These are phyloP conservation scores for Melopsittacus undulatus DNA, from an alignment of 2,797 vertebrate species.

Conservation along the genomic window DNA sequence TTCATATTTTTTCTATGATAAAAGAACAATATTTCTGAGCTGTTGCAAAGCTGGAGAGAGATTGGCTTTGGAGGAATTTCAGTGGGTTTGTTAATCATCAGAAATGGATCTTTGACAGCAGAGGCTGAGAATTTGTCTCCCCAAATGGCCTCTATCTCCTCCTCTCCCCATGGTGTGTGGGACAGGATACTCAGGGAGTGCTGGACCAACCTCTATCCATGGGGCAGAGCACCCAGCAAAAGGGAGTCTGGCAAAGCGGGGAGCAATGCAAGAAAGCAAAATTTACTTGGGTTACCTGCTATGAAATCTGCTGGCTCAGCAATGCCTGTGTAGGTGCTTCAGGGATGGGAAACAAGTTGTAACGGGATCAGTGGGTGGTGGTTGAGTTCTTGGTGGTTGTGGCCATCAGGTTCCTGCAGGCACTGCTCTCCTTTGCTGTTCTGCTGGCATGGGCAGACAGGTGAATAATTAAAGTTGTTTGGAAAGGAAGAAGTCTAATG, in stretches of 20 bases:
- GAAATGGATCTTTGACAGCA: too few relatives aligned
- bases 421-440: not conserved
- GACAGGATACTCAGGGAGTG: not conserved
- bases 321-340: rapidly evolving
- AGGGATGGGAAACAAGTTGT: not conserved
- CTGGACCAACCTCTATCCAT: rapidly evolving
- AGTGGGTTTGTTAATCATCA: not conserved
- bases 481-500: not conserved
- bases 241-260: not conserved
- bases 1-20: not conserved
- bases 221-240: rapidly evolving
- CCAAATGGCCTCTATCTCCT: not conserved
- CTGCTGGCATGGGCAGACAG: not conserved
- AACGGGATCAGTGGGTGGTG: not conserved
- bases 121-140: not conserved
- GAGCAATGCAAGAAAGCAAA: not conserved
- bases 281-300: not conserved
- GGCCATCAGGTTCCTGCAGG: not conserved
- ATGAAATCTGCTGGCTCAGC: not conserved
- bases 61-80: rapidly evolving
- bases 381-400: not conserved
- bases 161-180: rapidly evolving
- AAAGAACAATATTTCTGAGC: not conserved
- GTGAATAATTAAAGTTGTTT: not conserved
- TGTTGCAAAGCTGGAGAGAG: not conserved